These are phyloP conservation scores for Crotalus helleri DNA, from an alignment of 2,113 vertebrate species.

Conservation along the genomic window DNA sequence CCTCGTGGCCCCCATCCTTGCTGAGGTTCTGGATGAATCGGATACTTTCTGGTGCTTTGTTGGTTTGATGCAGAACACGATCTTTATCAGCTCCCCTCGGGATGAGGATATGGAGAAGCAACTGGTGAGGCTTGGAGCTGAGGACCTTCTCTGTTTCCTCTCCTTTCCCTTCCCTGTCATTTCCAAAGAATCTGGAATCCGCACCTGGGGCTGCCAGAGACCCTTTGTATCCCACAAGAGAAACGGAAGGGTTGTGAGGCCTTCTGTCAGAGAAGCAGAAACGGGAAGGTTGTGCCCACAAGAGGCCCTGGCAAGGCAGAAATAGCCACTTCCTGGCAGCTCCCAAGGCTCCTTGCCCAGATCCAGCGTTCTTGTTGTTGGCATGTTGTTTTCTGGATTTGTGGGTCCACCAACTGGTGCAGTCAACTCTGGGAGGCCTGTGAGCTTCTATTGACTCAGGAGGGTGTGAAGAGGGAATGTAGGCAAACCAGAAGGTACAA, in stretches of 20 bases:
- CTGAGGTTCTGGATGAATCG: constrained; percentile 91
- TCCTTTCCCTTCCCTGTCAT: neutral
- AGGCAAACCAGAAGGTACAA: neutral
- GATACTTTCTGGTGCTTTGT: constrained; percentile 99
- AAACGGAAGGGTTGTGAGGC: neutral
- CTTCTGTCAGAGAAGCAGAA: neutral
- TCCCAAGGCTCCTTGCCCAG: neutral
- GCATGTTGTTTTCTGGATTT: neutral
- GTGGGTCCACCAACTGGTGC: neutral
- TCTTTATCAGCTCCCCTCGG: constrained; percentile 93
- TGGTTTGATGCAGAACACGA: constrained; percentile 97
- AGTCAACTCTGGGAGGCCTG: neutral
- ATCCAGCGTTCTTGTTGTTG: neutral
- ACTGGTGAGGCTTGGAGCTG: constrained; percentile 76
- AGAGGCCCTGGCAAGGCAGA: neutral
- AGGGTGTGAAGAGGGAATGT: neutral
- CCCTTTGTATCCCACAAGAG: neutral
- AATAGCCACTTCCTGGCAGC: neutral
- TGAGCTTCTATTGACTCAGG: neutral
- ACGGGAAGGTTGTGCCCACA: neutral
- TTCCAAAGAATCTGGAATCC: neutral
- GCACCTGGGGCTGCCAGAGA: neutral
- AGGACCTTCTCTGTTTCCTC: neutral
- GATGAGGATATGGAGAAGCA: constrained; percentile 98
- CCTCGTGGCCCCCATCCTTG: constrained; percentile 91